phyloP scores from a whole-genome alignment of 2,113 vertebrate genomes.

The Proteles cristata region DNA sequence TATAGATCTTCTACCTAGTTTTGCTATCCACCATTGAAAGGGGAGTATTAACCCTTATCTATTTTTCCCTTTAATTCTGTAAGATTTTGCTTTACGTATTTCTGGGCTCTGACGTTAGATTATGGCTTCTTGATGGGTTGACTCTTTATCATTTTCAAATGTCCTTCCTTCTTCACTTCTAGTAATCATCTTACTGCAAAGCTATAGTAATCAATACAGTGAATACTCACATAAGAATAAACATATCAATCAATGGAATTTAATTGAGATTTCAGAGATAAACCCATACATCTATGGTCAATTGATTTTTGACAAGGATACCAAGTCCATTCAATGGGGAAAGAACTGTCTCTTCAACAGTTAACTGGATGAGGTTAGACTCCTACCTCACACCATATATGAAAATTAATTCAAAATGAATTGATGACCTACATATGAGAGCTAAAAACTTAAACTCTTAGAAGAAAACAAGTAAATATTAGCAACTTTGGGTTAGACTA shows the following conservation, averaged over 20 bases:
- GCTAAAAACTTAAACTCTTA: background rate
- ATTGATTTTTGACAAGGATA: background rate
- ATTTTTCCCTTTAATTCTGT: background rate
- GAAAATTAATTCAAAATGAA: background rate
- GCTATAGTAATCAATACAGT: background rate
- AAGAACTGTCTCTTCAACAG: background rate
- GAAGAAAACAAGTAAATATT: background rate
- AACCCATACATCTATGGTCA: background rate
- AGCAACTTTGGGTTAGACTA: background rate
- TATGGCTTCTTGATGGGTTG: background rate
- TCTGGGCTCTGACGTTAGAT: background rate
- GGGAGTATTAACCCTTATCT: background rate
- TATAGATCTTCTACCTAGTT: background rate
- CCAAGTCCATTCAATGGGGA: background rate
- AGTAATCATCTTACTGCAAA: background rate
- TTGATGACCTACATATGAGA: background rate
- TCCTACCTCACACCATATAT: background rate
- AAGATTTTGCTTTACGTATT: background rate
- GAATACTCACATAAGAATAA: background rate
- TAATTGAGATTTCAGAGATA: background rate
- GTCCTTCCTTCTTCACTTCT: background rate
- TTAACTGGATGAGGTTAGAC: background rate
- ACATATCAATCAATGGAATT: background rate
- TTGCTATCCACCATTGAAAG: background rate
- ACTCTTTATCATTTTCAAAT: background rate